Evolutionary conservation across 2,888 invertebrate species (phyloP).

Genomic region (Polydrusus cervinus): DNA sequence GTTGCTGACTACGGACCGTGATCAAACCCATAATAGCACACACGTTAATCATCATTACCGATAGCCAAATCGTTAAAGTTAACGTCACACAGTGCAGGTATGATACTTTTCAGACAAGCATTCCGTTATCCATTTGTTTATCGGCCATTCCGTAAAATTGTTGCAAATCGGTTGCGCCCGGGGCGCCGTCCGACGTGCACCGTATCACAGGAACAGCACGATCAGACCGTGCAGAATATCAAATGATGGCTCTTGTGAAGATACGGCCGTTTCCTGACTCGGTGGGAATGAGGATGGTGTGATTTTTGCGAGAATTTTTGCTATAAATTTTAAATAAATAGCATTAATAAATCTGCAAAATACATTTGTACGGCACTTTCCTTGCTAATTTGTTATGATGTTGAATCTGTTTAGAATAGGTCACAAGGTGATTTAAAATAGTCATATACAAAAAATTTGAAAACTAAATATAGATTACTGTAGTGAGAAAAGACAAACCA

Average conservation of each 20-base stretch:
- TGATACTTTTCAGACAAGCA: not conserved
- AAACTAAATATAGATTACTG: too few species aligned
- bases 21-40: too few species aligned
- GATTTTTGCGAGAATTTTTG: not conserved
- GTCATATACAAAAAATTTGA: too few species aligned
- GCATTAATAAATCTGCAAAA: too few species aligned
- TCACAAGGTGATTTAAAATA: not conserved
- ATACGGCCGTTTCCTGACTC: constrained; percentile 37
- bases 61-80: not conserved
- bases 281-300: constrained; percentile 32
- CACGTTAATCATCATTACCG: too few species aligned
- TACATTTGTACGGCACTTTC: too few species aligned
- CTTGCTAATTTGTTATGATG: not conserved
- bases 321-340: not conserved
- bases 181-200: constrained; percentile 26
- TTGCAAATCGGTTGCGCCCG: constrained; percentile 19
- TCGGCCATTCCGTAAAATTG: constrained; percentile 19
- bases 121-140: constrained; percentile 25
- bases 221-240: constrained; percentile 31
- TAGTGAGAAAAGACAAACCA: too few species aligned
- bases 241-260: constrained; percentile 33
- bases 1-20: too few species aligned
- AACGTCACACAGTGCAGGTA: not conserved
- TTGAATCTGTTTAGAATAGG: not conserved
- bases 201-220: constrained; percentile 29